These are phyloP conservation scores for Mustela lutreola DNA, from an alignment of 2,113 vertebrate species.

Conservation along the genomic window DNA sequence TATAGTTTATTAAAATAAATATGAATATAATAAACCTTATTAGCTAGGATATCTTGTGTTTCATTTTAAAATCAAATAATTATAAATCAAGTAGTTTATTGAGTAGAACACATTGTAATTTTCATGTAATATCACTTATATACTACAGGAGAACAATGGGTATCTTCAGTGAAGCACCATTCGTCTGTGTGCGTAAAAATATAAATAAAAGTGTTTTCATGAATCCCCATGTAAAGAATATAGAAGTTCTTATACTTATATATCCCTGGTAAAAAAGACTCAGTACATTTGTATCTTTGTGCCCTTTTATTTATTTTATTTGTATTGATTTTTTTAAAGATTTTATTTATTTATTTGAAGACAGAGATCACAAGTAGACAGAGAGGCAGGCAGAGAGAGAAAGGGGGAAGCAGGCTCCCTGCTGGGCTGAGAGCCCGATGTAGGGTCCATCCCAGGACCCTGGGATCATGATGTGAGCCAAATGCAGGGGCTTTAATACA, in stretches of 20 bases:
- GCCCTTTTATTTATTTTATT: neutral
- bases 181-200: neutral
- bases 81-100: neutral
- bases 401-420: too few relatives aligned
- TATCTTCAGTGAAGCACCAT: neutral
- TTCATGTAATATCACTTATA: neutral
- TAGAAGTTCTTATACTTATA: neutral
- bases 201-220: neutral
- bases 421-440: too few relatives aligned
- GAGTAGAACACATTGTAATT: neutral
- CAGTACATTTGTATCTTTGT: neutral
- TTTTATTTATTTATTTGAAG: too few relatives aligned
- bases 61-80: slow-evolving; percentile 1
- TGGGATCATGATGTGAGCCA: too few relatives aligned
- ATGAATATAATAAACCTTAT: neutral
- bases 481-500: too few relatives aligned
- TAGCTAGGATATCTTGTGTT: neutral
- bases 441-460: too few relatives aligned
- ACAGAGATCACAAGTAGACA: too few relatives aligned
- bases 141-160: neutral
- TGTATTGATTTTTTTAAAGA: too few relatives aligned
- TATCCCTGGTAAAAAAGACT: neutral
- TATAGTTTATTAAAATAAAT: slow-evolving; percentile 9
- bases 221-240: neutral
- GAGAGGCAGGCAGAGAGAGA: too few relatives aligned